phyloP scores from a whole-genome alignment of 1,140 invertebrate genomes.

The Drosophila carrolli region DNA sequence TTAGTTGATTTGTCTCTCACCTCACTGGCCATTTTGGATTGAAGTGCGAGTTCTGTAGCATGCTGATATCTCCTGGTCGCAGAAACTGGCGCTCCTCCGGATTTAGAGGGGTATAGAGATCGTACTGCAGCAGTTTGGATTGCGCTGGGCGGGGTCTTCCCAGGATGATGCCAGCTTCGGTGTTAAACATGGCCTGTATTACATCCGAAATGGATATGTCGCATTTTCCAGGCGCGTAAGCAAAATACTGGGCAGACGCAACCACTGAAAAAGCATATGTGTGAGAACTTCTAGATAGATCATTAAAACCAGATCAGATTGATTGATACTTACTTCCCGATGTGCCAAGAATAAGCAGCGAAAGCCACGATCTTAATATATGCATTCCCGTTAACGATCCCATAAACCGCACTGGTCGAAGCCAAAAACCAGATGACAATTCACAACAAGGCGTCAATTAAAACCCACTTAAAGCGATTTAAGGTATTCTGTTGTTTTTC shows the following conservation, averaged over 20 bases:
- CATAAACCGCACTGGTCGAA: slow-evolving; percentile 15
- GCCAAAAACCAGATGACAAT: slow-evolving; percentile 28
- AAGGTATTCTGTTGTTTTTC: slow-evolving; percentile 29
- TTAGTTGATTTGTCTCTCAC: slow-evolving; percentile 25
- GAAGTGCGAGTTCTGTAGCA: slow-evolving; percentile 74
- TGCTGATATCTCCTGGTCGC: slow-evolving; percentile 45
- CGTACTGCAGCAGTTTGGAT: slow-evolving; percentile 59
- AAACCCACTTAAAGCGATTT: slow-evolving; percentile 49
- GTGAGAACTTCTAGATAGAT: not conserved
- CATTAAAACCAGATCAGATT: not conserved
- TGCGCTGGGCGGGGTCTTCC: slow-evolving; percentile 13
- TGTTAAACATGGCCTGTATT: slow-evolving; percentile 45
- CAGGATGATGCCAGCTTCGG: slow-evolving; percentile 42
- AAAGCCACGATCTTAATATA: not conserved
- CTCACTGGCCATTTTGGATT: slow-evolving; percentile 79
- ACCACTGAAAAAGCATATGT: slow-evolving; percentile 15
- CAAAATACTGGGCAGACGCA: slow-evolving; percentile 36
- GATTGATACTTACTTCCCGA: slow-evolving; percentile 47
- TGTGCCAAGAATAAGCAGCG: slow-evolving; percentile 32
- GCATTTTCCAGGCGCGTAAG: slow-evolving; percentile 71
- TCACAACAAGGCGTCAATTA: slow-evolving; percentile 47
- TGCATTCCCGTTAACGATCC: slow-evolving; percentile 35
- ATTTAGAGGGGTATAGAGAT: slow-evolving; percentile 73
- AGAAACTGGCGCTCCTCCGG: slow-evolving; percentile 59
- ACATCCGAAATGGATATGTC: slow-evolving; percentile 58